A percentile compares a stretch with the other conserved stretches of the same genome.
These are phyloP conservation scores for Octodonta nipae DNA, from an alignment of 2,888 invertebrate species.

Conservation along the genomic window DNA sequence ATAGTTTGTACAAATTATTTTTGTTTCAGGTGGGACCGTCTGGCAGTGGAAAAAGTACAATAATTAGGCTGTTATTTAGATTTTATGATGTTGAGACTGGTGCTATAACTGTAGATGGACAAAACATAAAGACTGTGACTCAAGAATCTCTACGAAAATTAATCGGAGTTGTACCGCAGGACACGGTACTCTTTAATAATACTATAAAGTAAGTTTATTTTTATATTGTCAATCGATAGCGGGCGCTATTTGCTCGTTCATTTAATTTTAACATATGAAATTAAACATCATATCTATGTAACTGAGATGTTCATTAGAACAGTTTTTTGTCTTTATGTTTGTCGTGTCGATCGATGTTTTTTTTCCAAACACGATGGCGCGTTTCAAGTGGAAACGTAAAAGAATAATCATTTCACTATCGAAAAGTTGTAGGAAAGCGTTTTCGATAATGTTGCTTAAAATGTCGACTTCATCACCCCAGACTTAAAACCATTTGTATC, in stretches of 20 bases:
- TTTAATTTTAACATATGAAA: too few relatives aligned
- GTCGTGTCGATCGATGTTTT: constrained; percentile 97
- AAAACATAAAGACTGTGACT: constrained; percentile 74
- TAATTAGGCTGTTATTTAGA: constrained; percentile 85
- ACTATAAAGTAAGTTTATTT: constrained; percentile 64
- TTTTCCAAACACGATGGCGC: constrained; percentile 95
- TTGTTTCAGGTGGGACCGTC: constrained; percentile 64
- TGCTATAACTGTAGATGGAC: constrained; percentile 73
- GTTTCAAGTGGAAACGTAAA: constrained; percentile 95
- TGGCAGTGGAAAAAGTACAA: constrained; percentile 90
- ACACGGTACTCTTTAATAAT: constrained; percentile 90
- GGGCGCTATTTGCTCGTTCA: too few relatives aligned
- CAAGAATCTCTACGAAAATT: constrained; percentile 70
- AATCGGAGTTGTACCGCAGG: constrained; percentile 94
- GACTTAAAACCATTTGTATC: constrained; percentile 77
- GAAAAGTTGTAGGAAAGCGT: constrained; percentile 98
- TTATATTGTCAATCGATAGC: too few relatives aligned
- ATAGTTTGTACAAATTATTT: constrained; percentile 6
- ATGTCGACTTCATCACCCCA: constrained; percentile 96
- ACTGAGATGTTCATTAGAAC: too few relatives aligned
- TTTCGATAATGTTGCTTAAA: constrained; percentile 97
- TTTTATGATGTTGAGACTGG: constrained; percentile 92
- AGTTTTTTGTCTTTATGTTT: too few relatives aligned
- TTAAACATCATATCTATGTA: too few relatives aligned
- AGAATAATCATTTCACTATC: constrained; percentile 98